Conservation (phyloP, 2,113 vertebrate species). For the Malurus melanocephalus region DNA sequence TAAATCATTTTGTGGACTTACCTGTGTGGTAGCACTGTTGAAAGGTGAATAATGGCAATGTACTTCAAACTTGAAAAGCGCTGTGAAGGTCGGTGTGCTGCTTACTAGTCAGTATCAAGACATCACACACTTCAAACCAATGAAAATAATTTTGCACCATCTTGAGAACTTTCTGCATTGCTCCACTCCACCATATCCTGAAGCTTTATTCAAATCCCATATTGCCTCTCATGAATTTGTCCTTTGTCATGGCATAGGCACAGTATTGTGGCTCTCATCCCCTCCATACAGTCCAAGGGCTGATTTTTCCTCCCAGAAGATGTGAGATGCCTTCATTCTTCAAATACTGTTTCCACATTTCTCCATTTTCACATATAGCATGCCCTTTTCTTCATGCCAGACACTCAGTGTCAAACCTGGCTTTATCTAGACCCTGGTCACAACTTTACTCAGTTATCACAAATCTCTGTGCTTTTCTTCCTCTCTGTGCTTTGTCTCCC, state of each 20-base stretch:
- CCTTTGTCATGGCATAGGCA: background rate
- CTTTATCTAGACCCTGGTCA: background rate
- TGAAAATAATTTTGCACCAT: background rate
- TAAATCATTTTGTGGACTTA: background rate
- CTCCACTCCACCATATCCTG: background rate
- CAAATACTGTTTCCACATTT: background rate
- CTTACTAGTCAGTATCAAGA: background rate
- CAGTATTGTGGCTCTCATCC: background rate
- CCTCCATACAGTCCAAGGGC: background rate
- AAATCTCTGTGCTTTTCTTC: background rate
- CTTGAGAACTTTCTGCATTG: background rate
- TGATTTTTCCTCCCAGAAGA: background rate
- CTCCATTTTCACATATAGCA: background rate
- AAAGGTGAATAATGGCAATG: background rate
- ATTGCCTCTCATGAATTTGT: background rate
- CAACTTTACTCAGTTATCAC: background rate
- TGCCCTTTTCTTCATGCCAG: background rate
- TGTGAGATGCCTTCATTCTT: background rate
- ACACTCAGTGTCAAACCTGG: background rate
- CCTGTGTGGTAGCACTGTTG: background rate
- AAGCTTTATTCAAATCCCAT: background rate
- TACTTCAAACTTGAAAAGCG: background rate
- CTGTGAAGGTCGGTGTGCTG: background rate
- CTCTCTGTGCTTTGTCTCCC: background rate
- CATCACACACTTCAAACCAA: background rate